phyloP scores from a whole-genome alignment of 1,140 invertebrate genomes.

The Heliconius nattereri region DNA sequence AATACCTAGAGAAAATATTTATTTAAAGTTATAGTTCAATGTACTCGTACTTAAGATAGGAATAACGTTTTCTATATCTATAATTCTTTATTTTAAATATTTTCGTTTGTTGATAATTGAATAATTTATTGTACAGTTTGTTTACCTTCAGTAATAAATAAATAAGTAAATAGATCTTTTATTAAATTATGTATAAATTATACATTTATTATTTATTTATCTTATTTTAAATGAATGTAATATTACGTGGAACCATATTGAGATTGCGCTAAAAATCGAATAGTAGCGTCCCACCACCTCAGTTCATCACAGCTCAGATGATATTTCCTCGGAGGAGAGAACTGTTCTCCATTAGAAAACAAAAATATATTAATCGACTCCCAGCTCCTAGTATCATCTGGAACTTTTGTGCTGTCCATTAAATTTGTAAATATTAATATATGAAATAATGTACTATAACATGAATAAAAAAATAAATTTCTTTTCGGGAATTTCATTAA shows the following conservation, averaged over 20 bases:
- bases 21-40: background rate
- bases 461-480: background rate
- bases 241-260: slow-evolving; percentile 63
- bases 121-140: no score
- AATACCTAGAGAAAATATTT: slow-evolving; percentile 43
- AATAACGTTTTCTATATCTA: no score
- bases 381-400: slow-evolving; percentile 39
- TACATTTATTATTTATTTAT: no score
- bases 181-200: no score
- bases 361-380: slow-evolving; percentile 60
- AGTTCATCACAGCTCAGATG: slow-evolving; percentile 56
- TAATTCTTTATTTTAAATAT: no score
- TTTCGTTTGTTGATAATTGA: no score
- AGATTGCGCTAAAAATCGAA: slow-evolving; percentile 52
- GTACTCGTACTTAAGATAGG: background rate
- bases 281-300: slow-evolving; percentile 51
- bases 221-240: background rate
- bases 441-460: background rate
- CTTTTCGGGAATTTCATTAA: background rate
- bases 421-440: background rate
- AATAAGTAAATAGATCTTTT: no score
- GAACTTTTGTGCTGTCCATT: slow-evolving; percentile 44
- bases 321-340: slow-evolving; percentile 67
- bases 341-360: slow-evolving; percentile 67
- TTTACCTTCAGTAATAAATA: no score